phyloP scores from a whole-genome alignment of 1,140 invertebrate genomes.

The Muscidifurax raptorellus region DNA sequence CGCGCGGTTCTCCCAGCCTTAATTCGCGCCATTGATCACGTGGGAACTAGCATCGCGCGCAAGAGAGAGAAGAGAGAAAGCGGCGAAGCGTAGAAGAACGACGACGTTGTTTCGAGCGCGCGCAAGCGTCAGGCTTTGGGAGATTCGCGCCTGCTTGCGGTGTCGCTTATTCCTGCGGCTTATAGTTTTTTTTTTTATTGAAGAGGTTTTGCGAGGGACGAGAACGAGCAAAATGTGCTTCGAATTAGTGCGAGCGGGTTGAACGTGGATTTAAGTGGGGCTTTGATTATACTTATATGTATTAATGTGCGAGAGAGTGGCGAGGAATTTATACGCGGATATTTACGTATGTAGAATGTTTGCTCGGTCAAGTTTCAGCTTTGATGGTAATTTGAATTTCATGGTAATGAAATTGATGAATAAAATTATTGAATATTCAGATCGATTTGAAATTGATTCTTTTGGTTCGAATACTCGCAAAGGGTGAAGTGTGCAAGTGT shows the following conservation, averaged over 20 bases:
- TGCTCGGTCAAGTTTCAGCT: too few relatives aligned
- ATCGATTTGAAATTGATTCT: too few relatives aligned
- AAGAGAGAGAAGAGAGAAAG: constrained; percentile 9
- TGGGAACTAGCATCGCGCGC: constrained; percentile 7
- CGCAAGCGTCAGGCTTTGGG: not conserved
- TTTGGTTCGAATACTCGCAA: too few relatives aligned
- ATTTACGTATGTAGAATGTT: too few relatives aligned
- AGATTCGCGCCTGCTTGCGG: not conserved
- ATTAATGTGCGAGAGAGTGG: too few relatives aligned
- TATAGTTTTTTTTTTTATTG: too few relatives aligned
- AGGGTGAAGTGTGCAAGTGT: too few relatives aligned
- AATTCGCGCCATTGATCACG: constrained; percentile 28
- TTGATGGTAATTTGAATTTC: too few relatives aligned
- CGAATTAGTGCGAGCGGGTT: not conserved
- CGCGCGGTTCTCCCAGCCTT: not conserved
- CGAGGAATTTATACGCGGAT: too few relatives aligned
- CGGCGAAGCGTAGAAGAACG: not conserved
- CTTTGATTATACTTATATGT: not conserved
- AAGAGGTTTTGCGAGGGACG: not conserved
- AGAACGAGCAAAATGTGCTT: not conserved
- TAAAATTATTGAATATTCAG: too few relatives aligned
- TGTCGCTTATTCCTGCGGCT: too few relatives aligned
- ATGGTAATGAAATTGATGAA: too few relatives aligned
- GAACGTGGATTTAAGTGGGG: not conserved
- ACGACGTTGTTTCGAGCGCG: constrained; percentile 2